Percentiles rank a stretch among this genome's conserved stretches.
Evolutionary conservation across 2,888 invertebrate genomes (phyloP).

Genomic region (Torymus auratus): DNA sequence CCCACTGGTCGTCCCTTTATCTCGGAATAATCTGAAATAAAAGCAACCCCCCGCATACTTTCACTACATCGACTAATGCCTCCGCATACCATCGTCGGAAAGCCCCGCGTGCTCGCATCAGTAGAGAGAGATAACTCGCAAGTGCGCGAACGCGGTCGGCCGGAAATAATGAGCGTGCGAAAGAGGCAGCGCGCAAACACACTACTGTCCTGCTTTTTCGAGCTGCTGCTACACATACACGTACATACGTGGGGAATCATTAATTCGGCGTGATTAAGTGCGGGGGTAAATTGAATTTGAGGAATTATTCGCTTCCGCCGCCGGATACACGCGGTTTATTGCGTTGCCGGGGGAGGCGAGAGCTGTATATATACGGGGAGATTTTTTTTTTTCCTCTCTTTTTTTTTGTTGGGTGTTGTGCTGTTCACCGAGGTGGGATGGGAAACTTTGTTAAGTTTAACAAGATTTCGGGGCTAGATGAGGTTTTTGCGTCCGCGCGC

Average conservation of each 20-base stretch:
- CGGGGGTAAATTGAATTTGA: slow-evolving; percentile 45
- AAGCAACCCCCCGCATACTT: too few relatives aligned
- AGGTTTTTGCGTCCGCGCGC: not conserved
- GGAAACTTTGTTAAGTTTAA: not conserved
- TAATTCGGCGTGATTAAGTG: slow-evolving; percentile 47
- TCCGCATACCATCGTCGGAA: too few relatives aligned
- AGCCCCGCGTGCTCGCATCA: too few relatives aligned
- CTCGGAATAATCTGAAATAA: too few relatives aligned
- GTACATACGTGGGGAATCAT: slow-evolving; percentile 23
- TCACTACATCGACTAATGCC: too few relatives aligned
- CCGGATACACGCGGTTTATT: slow-evolving; percentile 5
- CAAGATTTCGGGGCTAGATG: not conserved
- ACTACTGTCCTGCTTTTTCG: slow-evolving; percentile 25
- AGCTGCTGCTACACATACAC: too few relatives aligned
- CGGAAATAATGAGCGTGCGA: slow-evolving; percentile 40
- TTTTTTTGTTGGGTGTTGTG: too few relatives aligned
- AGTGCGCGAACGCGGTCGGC: not conserved
- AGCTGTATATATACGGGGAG: too few relatives aligned
- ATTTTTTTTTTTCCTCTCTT: too few relatives aligned
- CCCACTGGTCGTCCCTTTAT: too few relatives aligned
- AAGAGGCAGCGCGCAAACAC: not conserved
- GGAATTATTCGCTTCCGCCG: slow-evolving; percentile 36
- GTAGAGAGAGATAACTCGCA: too few relatives aligned
- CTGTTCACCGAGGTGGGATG: not conserved
- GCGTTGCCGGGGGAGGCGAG: too few relatives aligned